phyloP scores from a whole-genome alignment of 2,888 invertebrate genomes.

The Anaspis maculata region DNA sequence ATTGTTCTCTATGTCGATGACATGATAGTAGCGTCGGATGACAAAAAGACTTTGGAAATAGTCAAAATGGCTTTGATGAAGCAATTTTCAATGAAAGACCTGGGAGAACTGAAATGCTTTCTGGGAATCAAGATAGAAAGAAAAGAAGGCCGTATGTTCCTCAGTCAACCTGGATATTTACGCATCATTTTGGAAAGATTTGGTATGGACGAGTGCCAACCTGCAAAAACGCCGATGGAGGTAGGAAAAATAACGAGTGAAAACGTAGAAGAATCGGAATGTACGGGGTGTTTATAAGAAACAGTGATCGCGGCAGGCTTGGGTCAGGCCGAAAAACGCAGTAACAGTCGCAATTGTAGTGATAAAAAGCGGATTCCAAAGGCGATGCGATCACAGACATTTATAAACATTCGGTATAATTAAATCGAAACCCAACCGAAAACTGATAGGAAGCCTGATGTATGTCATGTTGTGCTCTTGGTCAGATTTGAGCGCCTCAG shows the following conservation, averaged over 20 bases:
- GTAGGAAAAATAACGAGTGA: not conserved
- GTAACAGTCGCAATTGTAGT: no score
- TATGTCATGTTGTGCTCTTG: constrained; percentile 11
- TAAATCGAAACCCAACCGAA: constrained; percentile 11
- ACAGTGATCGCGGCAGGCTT: no score
- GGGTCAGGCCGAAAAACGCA: no score
- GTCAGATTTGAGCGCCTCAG: constrained; percentile 10
- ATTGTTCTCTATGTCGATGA: not conserved
- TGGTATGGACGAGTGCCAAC: constrained; percentile 1
- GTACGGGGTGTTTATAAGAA: no score
- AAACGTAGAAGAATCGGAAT: no score
- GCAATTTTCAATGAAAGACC: constrained; percentile 1
- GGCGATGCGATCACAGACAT: no score
- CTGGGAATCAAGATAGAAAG: not conserved
- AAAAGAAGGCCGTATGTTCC: not conserved
- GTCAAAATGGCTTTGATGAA: not conserved
- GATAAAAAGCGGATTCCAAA: no score
- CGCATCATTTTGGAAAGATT: not conserved
- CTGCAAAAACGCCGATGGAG: not conserved
- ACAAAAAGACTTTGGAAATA: not conserved
- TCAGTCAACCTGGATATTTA: not conserved
- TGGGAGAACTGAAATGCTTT: not conserved
- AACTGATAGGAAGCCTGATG: constrained; percentile 16
- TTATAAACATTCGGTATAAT: no score
- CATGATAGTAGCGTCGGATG: not conserved